Percentiles rank a stretch among this genome's conserved stretches.
Evolutionary conservation across 2,888 invertebrate species (phyloP).

Genomic region (Tipula vernalis): DNA sequence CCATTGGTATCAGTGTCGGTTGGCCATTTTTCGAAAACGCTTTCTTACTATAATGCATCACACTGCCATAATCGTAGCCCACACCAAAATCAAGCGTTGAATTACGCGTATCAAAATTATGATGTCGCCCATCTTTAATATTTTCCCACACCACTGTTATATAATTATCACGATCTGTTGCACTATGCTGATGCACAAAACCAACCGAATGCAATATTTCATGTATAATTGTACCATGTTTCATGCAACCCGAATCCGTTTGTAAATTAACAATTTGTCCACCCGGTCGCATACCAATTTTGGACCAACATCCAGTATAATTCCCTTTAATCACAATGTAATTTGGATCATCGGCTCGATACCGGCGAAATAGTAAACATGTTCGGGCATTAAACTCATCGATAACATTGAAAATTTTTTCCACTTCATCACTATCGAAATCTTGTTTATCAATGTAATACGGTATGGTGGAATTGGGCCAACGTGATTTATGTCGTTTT

Average conservation of each 20-base stretch:
- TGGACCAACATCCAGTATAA: conserved; percentile 51
- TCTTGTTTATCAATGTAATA: conserved; percentile 40
- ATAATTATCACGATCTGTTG: conserved; percentile 64
- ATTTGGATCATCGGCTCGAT: conserved; percentile 40
- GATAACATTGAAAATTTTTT: conserved; percentile 42
- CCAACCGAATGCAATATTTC: conserved; percentile 70
- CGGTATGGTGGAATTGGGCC: conserved; percentile 42
- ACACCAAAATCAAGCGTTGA: conserved; percentile 50
- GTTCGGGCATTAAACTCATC: conserved; percentile 46
- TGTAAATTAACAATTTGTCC: conserved; percentile 47
- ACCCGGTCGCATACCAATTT: conserved; percentile 46
- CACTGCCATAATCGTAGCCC: conserved; percentile 55
- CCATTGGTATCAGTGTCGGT: conserved; percentile 49
- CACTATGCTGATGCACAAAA: conserved; percentile 74
- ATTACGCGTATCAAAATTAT: conserved; percentile 52
- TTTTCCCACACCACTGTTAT: conserved; percentile 63
- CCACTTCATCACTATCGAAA: conserved; percentile 32
- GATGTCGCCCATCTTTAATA: conserved; percentile 37
- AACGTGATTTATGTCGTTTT: conserved; percentile 35
- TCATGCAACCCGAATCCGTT: conserved; percentile 41
- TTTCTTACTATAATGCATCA: conserved; percentile 57
- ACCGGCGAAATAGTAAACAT: conserved; percentile 50
- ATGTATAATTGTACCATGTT: conserved; percentile 54
- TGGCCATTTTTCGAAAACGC: conserved; percentile 57
- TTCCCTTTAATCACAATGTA: conserved; percentile 45